These are phyloP conservation scores for Eulemur rufifrons DNA, from an alignment of 2,113 vertebrate genomes.

Conservation along the genomic window DNA sequence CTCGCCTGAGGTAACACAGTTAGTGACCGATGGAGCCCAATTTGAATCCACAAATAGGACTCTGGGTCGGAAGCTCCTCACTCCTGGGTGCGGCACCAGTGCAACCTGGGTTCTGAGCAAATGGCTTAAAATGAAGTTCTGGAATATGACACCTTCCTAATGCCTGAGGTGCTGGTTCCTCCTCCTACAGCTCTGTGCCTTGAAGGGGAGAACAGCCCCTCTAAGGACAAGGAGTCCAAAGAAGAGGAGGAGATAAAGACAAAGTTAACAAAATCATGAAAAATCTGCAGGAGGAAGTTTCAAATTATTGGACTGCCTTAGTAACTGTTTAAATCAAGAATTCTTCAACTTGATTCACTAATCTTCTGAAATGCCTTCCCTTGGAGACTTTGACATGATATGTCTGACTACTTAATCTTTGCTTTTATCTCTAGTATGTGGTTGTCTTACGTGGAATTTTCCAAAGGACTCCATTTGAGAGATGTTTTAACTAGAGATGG, in stretches of 20 bases:
- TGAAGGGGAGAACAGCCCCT: not conserved
- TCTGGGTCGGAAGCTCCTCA: not conserved
- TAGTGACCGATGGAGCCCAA: not conserved
- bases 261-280: not conserved
- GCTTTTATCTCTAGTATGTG: conserved; percentile 65
- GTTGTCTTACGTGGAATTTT: conserved; percentile 75
- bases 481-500: conserved; percentile 65
- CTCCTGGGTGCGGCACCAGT: not conserved
- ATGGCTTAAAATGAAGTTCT: not conserved
- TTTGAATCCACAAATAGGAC: not conserved
- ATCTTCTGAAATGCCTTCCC: not conserved
- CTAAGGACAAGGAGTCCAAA: no score
- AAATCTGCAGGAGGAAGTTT: not conserved
- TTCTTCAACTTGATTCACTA: not conserved
- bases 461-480: conserved; percentile 71
- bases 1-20: not conserved
- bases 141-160: not conserved
- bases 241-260: not conserved
- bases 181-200: not conserved
- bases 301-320: rapidly evolving
- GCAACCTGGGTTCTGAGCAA: not conserved
- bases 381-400: not conserved
- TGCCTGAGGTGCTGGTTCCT: no score
- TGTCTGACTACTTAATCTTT: conserved; percentile 51
- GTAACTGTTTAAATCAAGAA: not conserved